Percentiles rank a stretch among this genome's conserved stretches.
phyloP scores from a whole-genome alignment of 2,113 vertebrate genomes.

The Corythoichthys intestinalis region DNA sequence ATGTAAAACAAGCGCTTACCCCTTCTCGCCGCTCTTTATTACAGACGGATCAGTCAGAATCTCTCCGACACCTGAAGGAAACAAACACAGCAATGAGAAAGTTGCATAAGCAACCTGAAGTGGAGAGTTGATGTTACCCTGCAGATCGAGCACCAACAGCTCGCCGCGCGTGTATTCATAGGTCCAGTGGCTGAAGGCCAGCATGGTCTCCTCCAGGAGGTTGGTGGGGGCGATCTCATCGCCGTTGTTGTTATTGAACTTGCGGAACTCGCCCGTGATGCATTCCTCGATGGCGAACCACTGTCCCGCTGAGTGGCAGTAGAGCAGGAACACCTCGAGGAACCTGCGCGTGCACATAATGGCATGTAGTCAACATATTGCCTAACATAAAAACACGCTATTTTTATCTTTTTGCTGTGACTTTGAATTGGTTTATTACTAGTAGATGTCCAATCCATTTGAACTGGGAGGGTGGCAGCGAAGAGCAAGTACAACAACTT shows the following conservation, averaged over 20 bases:
- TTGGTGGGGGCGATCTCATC: conserved; percentile 95
- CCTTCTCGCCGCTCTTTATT: conserved; percentile 97
- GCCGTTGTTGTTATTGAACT: conserved; percentile 98
- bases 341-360: conserved; percentile 72
- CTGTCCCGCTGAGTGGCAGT: conserved; percentile 96
- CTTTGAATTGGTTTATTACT: too few species aligned
- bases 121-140: conserved; percentile 72
- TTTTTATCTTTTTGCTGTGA: background rate
- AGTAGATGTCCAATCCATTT: too few species aligned
- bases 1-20: conserved; percentile 67
- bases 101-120: conserved; percentile 9
- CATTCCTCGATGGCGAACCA: conserved; percentile 99
- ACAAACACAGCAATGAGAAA: conserved; percentile 15
- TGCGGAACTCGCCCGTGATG: conserved; percentile 96
- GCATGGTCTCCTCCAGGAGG: conserved; percentile 95
- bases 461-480: too few species aligned
- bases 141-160: conserved; percentile 90
- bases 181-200: conserved; percentile 98
- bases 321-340: conserved; percentile 93
- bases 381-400: background rate
- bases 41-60: conserved; percentile 97
- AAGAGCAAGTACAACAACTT: too few species aligned
- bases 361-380: background rate
- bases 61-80: conserved; percentile 86
- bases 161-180: conserved; percentile 95